Conservation (phyloP, 2,888 invertebrate species). For the Andrena bicolor region DNA sequence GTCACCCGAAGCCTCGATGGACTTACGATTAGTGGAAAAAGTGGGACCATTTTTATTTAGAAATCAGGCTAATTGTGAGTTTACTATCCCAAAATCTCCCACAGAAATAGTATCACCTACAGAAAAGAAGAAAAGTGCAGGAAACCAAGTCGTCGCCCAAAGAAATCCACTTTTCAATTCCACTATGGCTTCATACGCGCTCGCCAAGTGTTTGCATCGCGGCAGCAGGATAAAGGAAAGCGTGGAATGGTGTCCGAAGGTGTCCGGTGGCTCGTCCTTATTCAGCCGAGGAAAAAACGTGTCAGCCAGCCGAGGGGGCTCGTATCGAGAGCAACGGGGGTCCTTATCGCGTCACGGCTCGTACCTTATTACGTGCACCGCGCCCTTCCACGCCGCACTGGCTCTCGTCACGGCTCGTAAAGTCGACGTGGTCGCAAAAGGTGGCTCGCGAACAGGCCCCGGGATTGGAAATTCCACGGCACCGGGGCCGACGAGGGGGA, state of each 20-base stretch:
- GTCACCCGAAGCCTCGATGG: no score
- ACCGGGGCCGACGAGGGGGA: constrained; percentile 24
- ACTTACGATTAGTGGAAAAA: no score
- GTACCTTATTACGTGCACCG: constrained; percentile 61
- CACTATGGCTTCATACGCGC: background rate
- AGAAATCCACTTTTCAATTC: background rate
- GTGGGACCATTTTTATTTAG: no score
- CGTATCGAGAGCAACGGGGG: constrained; percentile 59
- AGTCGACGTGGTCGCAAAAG: constrained; percentile 68
- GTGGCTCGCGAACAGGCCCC: constrained; percentile 52
- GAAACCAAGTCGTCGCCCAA: background rate
- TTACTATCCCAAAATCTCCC: background rate
- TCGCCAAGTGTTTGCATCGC: background rate
- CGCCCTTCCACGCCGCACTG: constrained; percentile 45
- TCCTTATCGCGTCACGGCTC: constrained; percentile 60
- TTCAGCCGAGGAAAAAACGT: constrained; percentile 32
- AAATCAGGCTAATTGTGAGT: background rate
- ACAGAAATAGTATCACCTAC: background rate
- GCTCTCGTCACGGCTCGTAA: constrained; percentile 68
- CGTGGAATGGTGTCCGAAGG: background rate
- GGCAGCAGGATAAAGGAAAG: background rate
- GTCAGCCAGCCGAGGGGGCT: constrained; percentile 28
- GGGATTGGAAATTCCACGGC: constrained; percentile 65
- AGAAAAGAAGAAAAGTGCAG: background rate
- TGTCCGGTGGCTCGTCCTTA: constrained; percentile 45